phyloP scores from a whole-genome alignment of 2,888 invertebrate species.

The Harpagoxenus sublaevis region DNA sequence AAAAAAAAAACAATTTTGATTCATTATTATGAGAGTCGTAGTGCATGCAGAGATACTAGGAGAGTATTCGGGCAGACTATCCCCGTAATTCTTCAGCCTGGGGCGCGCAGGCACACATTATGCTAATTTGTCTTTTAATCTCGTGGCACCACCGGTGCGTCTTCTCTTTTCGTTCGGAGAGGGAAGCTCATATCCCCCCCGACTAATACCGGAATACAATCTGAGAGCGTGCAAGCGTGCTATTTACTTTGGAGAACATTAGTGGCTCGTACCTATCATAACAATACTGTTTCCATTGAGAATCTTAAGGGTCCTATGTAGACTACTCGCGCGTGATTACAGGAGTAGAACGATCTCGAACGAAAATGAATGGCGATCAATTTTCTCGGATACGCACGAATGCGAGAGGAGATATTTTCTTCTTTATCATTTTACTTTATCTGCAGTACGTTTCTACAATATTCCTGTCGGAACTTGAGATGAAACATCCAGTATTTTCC shows the following conservation, averaged over 20 bases:
- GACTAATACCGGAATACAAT: constrained; percentile 62
- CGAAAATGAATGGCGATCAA: constrained; percentile 4
- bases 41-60: constrained; percentile 59
- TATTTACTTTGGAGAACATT: constrained; percentile 66
- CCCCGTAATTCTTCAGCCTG: constrained; percentile 59
- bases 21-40: constrained; percentile 48
- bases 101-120: constrained; percentile 80
- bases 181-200: constrained; percentile 47
- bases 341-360: not conserved
- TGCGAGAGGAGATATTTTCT: not conserved
- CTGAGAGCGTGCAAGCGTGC: constrained; percentile 68
- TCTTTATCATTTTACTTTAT: not conserved
- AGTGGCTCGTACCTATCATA: constrained; percentile 36
- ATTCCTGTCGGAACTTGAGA: not conserved
- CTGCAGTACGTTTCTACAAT: not conserved
- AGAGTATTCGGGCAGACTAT: constrained; percentile 58
- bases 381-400: not conserved
- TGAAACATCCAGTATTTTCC: constrained; percentile 13
- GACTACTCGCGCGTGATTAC: not conserved
- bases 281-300: constrained; percentile 23
- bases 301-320: constrained; percentile 1
- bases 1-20: constrained; percentile 41
- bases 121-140: constrained; percentile 85
- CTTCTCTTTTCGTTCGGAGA: constrained; percentile 54
- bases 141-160: constrained; percentile 76